Conservation (phyloP, 2,888 invertebrate genomes). For the Trypoxylon attenuatum region DNA sequence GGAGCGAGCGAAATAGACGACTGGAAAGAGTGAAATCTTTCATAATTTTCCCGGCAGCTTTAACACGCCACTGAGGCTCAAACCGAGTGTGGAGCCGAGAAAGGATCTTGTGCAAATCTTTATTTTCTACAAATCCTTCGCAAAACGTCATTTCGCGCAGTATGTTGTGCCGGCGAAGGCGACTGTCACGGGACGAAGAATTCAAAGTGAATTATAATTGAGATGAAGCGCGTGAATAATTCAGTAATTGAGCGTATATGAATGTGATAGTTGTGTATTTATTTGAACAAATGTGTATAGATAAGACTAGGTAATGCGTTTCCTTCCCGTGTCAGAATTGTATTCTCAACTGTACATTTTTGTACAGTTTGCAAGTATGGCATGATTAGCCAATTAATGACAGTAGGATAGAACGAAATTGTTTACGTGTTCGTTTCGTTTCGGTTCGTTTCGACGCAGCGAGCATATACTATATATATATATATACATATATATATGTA, state of each 20-base stretch:
- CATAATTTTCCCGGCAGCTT: conserved; percentile 43
- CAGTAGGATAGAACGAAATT: conserved; percentile 30
- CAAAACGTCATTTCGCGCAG: conserved; percentile 16
- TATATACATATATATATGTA: conserved; percentile 10
- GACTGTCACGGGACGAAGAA: conserved; percentile 7
- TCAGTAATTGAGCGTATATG: conserved; percentile 53
- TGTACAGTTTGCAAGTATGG: conserved; percentile 57
- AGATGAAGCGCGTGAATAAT: conserved; percentile 7
- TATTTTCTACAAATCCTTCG: conserved; percentile 38
- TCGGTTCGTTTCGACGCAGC: no score
- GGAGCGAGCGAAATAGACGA: background rate
- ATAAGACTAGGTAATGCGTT: conserved; percentile 47
- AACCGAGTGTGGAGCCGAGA: background rate
- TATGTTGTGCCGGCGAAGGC: background rate
- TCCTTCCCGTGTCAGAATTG: conserved; percentile 24
- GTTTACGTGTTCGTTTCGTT: conserved; percentile 31
- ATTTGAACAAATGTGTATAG: conserved; percentile 65
- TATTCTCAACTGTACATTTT: conserved; percentile 47
- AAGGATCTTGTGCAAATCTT: conserved; percentile 34
- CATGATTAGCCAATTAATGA: conserved; percentile 49
- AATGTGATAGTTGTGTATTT: conserved; percentile 70
- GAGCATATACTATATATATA: conserved; percentile 24
- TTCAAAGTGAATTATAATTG: conserved; percentile 10
- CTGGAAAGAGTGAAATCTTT: conserved; percentile 39
- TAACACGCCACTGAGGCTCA: conserved; percentile 18